phyloP scores from a whole-genome alignment of 2,797 vertebrate genomes.

The Hyperoplus lanceolatus region DNA sequence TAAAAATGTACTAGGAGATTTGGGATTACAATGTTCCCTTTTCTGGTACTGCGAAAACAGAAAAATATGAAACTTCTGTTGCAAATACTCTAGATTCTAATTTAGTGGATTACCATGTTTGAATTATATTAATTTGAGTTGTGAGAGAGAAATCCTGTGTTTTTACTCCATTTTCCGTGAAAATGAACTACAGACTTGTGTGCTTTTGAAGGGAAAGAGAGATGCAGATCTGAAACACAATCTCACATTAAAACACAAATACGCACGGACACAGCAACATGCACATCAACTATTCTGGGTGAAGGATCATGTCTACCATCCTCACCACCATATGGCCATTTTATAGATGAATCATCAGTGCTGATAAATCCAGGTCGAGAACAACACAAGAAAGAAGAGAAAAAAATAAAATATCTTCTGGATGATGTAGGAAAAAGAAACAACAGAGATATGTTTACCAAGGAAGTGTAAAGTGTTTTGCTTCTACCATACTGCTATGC shows the following conservation, averaged over 20 bases:
- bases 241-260: conserved; percentile 7
- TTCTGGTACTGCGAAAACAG: background rate
- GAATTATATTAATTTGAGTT: conserved; percentile 17
- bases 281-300: conserved; percentile 36
- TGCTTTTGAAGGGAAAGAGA: conserved; percentile 25
- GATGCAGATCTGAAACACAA: conserved; percentile 26
- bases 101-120: conserved; percentile 1
- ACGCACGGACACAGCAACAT: conserved; percentile 20
- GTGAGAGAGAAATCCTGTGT: conserved; percentile 33
- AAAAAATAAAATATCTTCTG: conserved; percentile 9
- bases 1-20: background rate
- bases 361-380: conserved; percentile 49
- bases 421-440: background rate
- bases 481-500: too few relatives aligned
- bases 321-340: conserved; percentile 5
- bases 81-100: background rate
- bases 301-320: conserved; percentile 47
- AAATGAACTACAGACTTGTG: conserved; percentile 48
- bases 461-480: background rate
- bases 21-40: background rate
- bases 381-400: conserved; percentile 5
- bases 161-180: conserved; percentile 57
- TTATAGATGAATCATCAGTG: conserved; percentile 23
- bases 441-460: background rate
- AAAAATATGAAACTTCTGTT: background rate